Percentiles rank a stretch among this genome's conserved stretches.
These are phyloP conservation scores for Drosophila yakuba DNA, from an alignment of 1,140 invertebrate species.

Conservation along the genomic window DNA sequence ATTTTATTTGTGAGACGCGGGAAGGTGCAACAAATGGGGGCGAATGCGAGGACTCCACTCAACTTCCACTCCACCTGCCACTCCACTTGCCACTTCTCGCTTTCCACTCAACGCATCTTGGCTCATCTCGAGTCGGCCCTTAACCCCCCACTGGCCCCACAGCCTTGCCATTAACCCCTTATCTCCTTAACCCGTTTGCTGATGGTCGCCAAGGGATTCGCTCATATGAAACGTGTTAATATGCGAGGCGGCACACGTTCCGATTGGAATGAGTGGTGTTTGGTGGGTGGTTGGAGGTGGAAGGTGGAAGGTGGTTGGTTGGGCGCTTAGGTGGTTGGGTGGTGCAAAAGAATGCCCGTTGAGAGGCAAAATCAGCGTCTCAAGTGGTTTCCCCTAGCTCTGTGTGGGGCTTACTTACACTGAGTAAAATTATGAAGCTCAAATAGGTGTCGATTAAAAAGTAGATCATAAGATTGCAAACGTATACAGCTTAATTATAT, in stretches of 20 bases:
- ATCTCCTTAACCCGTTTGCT: slow-evolving; percentile 32
- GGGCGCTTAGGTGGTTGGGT: background rate
- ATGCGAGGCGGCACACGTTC: slow-evolving; percentile 55
- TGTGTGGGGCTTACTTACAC: slow-evolving; percentile 50
- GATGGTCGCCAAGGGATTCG: slow-evolving; percentile 72
- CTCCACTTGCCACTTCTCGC: background rate
- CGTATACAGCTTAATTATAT: too few species aligned
- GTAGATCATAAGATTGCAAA: too few species aligned
- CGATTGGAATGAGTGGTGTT: background rate
- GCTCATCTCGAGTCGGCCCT: slow-evolving; percentile 10
- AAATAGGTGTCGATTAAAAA: background rate
- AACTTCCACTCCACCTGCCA: slow-evolving; percentile 21
- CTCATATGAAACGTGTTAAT: slow-evolving; percentile 74
- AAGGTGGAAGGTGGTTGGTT: background rate
- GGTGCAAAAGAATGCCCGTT: slow-evolving; percentile 19
- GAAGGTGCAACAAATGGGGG: slow-evolving; percentile 32
- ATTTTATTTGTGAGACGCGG: slow-evolving; percentile 21
- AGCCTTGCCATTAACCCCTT: background rate
- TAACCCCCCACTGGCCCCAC: background rate
- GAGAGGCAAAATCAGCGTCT: slow-evolving; percentile 67
- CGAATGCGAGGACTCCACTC: slow-evolving; percentile 18
- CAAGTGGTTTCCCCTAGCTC: slow-evolving; percentile 71
- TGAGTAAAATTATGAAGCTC: background rate
- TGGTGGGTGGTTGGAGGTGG: background rate
- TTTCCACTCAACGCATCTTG: slow-evolving; percentile 24